phyloP scores from a whole-genome alignment of 2,888 invertebrate genomes.

The Girardia tigrina region DNA sequence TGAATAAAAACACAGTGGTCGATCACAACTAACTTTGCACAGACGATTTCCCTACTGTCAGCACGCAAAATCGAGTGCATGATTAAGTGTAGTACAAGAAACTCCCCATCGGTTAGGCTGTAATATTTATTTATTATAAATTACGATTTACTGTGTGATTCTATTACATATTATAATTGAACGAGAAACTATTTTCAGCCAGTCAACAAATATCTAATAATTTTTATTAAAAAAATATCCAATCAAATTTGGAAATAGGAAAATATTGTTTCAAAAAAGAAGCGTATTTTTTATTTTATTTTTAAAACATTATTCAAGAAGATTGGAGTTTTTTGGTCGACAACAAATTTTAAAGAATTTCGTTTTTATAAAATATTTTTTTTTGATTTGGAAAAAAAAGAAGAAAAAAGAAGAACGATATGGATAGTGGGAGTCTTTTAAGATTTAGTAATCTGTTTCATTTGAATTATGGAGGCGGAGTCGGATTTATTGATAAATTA shows the following conservation, averaged over 20 bases:
- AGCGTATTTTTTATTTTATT: too few species aligned
- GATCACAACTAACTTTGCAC: constrained; percentile 4
- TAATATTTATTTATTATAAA: constrained; percentile 8
- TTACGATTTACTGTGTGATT: not conserved
- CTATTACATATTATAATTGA: too few species aligned
- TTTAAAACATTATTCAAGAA: not conserved
- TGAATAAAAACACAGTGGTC: not conserved
- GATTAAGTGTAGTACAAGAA: constrained; percentile 9
- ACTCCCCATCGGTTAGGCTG: not conserved
- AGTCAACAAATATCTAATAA: too few species aligned
- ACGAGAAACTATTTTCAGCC: not conserved
- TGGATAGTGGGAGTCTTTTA: constrained; percentile 10
- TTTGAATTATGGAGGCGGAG: constrained; percentile 23
- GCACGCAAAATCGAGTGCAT: not conserved
- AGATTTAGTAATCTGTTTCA: not conserved
- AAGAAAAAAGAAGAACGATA: not conserved
- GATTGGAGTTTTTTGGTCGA: not conserved
- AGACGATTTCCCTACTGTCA: not conserved
- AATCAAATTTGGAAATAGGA: too few species aligned
- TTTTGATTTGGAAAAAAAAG: not conserved
- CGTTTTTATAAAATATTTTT: not conserved
- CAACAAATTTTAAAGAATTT: not conserved
- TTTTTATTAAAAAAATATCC: too few species aligned
- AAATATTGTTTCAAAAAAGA: too few species aligned
- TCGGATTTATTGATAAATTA: not conserved